These are phyloP conservation scores for Phyto melanocephala DNA, from an alignment of 2,888 invertebrate genomes.

Conservation along the genomic window DNA sequence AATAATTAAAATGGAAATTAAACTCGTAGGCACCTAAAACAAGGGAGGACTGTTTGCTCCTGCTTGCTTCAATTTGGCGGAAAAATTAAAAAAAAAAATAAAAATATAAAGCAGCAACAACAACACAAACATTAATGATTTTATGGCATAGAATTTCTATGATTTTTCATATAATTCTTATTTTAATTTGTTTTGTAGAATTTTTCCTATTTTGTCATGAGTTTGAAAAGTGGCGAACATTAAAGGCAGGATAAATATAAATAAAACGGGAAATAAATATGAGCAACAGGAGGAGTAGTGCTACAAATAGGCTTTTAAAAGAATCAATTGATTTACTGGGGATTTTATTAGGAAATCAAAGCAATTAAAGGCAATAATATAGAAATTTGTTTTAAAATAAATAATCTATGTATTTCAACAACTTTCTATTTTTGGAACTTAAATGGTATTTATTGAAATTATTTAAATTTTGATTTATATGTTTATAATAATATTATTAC, in stretches of 20 bases:
- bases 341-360: not conserved
- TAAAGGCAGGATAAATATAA: not conserved
- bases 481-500: no score
- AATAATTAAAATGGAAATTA: slow-evolving; percentile 12
- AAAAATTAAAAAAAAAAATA: slow-evolving; percentile 21
- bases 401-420: no score
- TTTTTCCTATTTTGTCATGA: not conserved
- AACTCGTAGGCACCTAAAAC: not conserved
- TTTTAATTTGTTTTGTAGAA: not conserved
- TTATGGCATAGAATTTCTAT: slow-evolving; percentile 51
- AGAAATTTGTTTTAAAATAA: no score
- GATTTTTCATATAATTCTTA: slow-evolving; percentile 6
- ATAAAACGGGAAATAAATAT: not conserved
- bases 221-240: not conserved
- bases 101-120: no score
- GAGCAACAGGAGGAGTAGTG: not conserved
- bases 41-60: not conserved
- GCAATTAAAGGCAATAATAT: no score
- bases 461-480: no score
- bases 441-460: no score
- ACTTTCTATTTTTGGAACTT: no score
- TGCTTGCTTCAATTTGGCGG: slow-evolving; percentile 6
- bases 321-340: not conserved
- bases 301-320: not conserved
- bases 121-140: slow-evolving; percentile 35